These are phyloP conservation scores for Coccyzus lansbergi DNA, from an alignment of 2,797 vertebrate genomes.

Conservation along the genomic window DNA sequence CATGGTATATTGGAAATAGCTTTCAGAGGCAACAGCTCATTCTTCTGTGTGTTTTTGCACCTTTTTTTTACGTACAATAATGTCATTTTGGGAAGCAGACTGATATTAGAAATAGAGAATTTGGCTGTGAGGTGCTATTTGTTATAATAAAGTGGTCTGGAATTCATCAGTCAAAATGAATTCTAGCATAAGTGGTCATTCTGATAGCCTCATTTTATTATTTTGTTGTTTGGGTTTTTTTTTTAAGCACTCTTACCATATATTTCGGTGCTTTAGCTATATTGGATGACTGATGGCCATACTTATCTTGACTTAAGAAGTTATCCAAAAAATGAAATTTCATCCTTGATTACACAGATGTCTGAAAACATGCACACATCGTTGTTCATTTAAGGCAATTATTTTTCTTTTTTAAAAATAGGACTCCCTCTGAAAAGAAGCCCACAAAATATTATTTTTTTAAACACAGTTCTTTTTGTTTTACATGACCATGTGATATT, in stretches of 20 bases:
- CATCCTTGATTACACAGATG: background rate
- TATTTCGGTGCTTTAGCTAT: background rate
- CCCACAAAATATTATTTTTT: background rate
- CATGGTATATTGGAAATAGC: background rate
- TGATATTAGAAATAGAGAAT: background rate
- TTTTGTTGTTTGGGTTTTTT: background rate
- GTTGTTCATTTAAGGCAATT: background rate
- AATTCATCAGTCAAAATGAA: conserved; percentile 9
- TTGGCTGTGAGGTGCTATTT: conserved; percentile 5
- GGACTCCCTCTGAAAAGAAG: background rate
- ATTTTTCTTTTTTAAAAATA: background rate
- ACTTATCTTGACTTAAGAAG: background rate
- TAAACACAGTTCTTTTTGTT: background rate
- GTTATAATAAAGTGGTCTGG: background rate
- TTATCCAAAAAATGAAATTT: background rate
- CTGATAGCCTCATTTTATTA: background rate
- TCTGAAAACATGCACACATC: background rate
- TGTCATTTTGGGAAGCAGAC: background rate
- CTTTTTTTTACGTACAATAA: conserved; percentile 50
- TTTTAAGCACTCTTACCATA: background rate
- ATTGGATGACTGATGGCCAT: background rate
- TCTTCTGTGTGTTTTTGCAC: conserved; percentile 19
- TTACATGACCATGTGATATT: background rate
- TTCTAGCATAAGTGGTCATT: background rate
- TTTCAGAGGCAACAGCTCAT: conserved; percentile 17